These are phyloP conservation scores for Conchocele bisecta DNA, from an alignment of 2,888 invertebrate genomes.

Conservation along the genomic window DNA sequence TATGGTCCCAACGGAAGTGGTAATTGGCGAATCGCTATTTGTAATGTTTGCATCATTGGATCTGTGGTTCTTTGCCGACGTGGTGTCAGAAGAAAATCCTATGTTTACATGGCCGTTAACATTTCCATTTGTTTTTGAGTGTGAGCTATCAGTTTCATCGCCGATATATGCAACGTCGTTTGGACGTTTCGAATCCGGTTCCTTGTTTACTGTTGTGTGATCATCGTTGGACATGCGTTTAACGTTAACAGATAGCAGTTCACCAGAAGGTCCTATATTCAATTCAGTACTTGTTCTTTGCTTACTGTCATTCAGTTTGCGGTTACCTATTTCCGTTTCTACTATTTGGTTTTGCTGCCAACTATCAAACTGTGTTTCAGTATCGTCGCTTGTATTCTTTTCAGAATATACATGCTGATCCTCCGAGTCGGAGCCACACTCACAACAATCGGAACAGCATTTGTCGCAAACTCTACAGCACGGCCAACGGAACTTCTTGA, in stretches of 20 bases:
- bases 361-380: neutral
- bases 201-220: no score
- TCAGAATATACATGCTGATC: neutral
- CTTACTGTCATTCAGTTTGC: no score
- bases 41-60: neutral
- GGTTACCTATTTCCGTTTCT: no score
- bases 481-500: conserved; percentile 48
- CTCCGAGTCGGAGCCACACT: neutral
- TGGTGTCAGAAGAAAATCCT: neutral
- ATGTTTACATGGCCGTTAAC: neutral
- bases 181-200: neutral
- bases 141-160: no score
- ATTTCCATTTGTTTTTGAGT: no score
- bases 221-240: no score
- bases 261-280: neutral
- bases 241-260: neutral
- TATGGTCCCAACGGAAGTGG: neutral
- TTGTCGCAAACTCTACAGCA: conserved; percentile 17
- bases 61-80: no score
- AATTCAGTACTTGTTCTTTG: no score
- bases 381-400: neutral
- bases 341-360: neutral
- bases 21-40: neutral
- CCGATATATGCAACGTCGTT: no score
- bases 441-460: neutral